Base-by-base conservation (phyloP, 2,797 vertebrate species). In the Coilia nasus region DNA sequence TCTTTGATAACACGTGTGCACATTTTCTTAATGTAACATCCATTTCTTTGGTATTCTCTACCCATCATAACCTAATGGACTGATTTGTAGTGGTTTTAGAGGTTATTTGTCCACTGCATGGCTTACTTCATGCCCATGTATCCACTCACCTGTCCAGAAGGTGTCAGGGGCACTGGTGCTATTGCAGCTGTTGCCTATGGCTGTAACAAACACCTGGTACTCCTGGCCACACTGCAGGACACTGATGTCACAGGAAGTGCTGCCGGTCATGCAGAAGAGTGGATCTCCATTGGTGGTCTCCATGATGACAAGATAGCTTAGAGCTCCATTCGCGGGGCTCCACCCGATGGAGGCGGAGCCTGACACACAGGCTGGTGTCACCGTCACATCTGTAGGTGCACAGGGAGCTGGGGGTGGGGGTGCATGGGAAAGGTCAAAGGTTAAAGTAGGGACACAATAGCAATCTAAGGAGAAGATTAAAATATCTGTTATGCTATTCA, bases 181-280 rank as follows among this genome's bases (percentile, higher is more conserved):
- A 21, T 44, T 78, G 81, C 95, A 96, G 0, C 57, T 62, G 0
- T 83, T 78, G 47, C 93, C 90, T 1, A 93, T 2, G 28, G 95
- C 95, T 3, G 83, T 87, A 11, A 91, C 92, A 0, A 92, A 93
- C 80, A 96, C 93, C 0, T 88, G 81, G 86, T 95, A 95, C 28
- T 81, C 44, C 82, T 92, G 90, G 12, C 95, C 95, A 83, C 96
- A 96, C 4, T 6, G 80, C 81, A 95, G 88, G 15, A 25, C 82
- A 0, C 78, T 54, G 81, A 96, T 93, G 87, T 92, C 87, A 87
- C 95, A 96, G 87, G 81, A 81, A 2, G 93, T 91, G 46, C 82
- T 62, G 0, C 12, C 86, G 31, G 92, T 93, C 60, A 89, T 86
- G 44, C 25, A 90, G 81, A 86, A 64, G 47, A 57, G 0, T 64